Conservation (phyloP, 1,140 invertebrate species). For the Meloidogyne exigua region DNA sequence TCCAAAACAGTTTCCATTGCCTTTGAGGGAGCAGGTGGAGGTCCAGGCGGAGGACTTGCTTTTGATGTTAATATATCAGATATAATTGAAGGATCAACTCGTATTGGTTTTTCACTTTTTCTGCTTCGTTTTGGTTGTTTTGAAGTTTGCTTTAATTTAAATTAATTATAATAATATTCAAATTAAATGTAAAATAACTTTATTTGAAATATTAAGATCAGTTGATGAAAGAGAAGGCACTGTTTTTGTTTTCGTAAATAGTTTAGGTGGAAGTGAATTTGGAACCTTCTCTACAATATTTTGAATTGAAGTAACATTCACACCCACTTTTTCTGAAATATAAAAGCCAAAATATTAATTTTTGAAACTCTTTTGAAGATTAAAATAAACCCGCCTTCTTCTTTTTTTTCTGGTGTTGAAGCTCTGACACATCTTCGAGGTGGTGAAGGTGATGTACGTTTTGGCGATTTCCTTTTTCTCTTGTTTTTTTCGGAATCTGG, state of each 20-base stretch:
- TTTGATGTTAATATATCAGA: neutral
- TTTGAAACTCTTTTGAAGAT: neutral
- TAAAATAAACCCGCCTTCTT: conserved; percentile 1
- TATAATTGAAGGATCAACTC: neutral
- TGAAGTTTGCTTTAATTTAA: neutral
- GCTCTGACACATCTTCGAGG: neutral
- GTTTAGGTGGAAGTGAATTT: neutral
- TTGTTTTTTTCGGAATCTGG: neutral
- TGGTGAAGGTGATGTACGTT: neutral
- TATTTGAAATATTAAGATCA: neutral
- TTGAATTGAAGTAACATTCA: neutral
- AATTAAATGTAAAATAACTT: neutral
- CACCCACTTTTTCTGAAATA: too few relatives aligned
- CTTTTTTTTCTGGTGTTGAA: neutral
- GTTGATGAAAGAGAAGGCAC: neutral
- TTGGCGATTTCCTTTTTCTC: conserved; percentile 4
- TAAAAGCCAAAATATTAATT: neutral
- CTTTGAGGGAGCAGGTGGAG: neutral
- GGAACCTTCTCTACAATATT: neutral
- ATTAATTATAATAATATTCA: neutral
- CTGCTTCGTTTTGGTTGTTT: neutral
- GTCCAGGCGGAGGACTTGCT: neutral
- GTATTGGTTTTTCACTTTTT: neutral
- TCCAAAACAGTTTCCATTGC: neutral
- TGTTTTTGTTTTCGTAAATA: neutral